phyloP scores from a whole-genome alignment of 2,113 vertebrate genomes.

The Chinchilla lanigera region DNA sequence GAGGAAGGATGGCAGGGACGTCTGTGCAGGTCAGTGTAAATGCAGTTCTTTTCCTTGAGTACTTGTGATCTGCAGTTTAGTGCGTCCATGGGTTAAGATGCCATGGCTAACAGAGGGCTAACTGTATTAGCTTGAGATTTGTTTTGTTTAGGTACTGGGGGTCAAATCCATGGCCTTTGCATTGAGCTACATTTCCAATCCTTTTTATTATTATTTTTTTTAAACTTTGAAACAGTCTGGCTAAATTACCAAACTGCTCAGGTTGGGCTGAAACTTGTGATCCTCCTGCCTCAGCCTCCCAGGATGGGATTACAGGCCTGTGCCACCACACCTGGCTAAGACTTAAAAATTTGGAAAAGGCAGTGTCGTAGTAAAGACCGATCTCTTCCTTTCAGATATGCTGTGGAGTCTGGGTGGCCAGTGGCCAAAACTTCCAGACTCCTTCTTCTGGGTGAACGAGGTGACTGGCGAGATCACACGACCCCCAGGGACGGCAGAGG shows the following conservation, averaged over 20 bases:
- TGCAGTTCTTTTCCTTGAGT: background rate
- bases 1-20: background rate
- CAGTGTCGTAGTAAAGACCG: background rate
- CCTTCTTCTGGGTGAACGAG: slow-evolving; percentile 75
- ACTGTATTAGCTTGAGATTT: background rate
- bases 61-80: background rate
- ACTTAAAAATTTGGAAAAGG: background rate
- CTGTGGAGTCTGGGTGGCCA: background rate
- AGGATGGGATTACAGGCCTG: no score
- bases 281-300: background rate
- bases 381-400: background rate
- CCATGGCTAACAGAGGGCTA: background rate
- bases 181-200: background rate
- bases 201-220: background rate
- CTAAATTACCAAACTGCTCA: background rate
- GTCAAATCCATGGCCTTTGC: background rate
- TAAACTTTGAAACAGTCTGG: background rate
- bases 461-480: slow-evolving; percentile 61
- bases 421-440: slow-evolving; percentile 16
- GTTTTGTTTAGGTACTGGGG: background rate
- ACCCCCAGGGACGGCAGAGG: background rate
- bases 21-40: no score
- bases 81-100: background rate
- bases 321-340: background rate
- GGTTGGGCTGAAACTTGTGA: background rate